A percentile compares a stretch with the other conserved stretches of the same genome.
phyloP scores from a whole-genome alignment of 2,888 invertebrate species.

The Nephrotoma guestfalica region DNA sequence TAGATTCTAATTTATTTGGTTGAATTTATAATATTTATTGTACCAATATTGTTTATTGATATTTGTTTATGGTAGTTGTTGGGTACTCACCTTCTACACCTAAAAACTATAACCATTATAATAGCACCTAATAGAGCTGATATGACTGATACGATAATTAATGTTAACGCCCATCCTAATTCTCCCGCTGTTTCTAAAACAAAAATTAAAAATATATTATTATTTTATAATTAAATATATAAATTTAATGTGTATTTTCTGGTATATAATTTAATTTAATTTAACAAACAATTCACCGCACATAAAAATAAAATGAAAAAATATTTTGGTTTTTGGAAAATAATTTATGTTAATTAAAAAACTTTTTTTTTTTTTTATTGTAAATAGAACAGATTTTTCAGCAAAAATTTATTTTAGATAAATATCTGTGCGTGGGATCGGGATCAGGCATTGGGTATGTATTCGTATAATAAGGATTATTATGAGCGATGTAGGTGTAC shows the following conservation, averaged over 20 bases:
- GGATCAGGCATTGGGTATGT: not conserved
- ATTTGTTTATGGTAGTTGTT: not conserved
- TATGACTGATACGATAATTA: slow-evolving; percentile 53
- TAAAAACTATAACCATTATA: slow-evolving; percentile 53
- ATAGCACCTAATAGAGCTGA: slow-evolving; percentile 57
- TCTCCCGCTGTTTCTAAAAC: slow-evolving; percentile 37
- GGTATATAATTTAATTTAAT: not conserved
- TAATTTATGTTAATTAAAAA: not conserved
- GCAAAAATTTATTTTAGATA: not conserved
- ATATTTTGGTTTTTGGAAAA: not conserved
- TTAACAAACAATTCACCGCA: not conserved
- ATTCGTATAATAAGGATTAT: not conserved
- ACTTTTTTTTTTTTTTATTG: not conserved
- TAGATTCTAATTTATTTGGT: not conserved
- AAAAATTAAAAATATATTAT: slow-evolving; percentile 2
- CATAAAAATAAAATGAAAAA: not conserved
- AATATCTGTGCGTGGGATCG: not conserved
- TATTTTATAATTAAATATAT: not conserved
- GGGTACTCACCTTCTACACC: slow-evolving; percentile 31
- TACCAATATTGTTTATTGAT: not conserved
- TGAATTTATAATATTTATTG: not conserved
- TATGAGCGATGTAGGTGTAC: not conserved
- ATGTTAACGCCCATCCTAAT: slow-evolving; percentile 52
- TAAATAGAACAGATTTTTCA: not conserved
- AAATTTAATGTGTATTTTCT: not conserved